phyloP scores from a whole-genome alignment of 2,797 vertebrate species.

The Sitta carolinensis region DNA sequence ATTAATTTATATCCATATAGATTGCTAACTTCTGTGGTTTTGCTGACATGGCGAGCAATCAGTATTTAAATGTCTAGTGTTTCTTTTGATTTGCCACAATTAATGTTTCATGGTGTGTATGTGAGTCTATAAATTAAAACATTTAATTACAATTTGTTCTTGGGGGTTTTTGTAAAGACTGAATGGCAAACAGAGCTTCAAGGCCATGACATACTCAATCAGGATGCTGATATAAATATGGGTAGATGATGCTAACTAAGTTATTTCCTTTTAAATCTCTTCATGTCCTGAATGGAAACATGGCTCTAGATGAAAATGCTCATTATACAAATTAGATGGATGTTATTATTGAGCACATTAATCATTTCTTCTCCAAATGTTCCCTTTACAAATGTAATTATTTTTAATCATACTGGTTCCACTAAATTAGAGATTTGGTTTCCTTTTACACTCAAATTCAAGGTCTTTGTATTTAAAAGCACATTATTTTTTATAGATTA shows the following conservation, averaged over 20 bases:
- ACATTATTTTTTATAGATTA: slow-evolving; percentile 36
- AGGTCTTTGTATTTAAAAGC: slow-evolving; percentile 37
- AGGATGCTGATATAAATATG: neutral
- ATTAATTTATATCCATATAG: slow-evolving; percentile 34
- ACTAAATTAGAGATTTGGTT: slow-evolving; percentile 55
- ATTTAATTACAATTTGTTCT: slow-evolving; percentile 63
- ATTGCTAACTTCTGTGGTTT: slow-evolving; percentile 30
- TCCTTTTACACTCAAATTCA: slow-evolving; percentile 30
- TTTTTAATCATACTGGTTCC: slow-evolving; percentile 62
- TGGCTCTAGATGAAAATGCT: slow-evolving; percentile 61
- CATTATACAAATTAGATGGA: slow-evolving; percentile 64
- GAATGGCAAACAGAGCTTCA: slow-evolving; percentile 8
- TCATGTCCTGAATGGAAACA: slow-evolving; percentile 53
- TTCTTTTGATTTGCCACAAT: slow-evolving; percentile 73
- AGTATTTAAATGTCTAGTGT: slow-evolving; percentile 77
- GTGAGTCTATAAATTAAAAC: slow-evolving; percentile 78
- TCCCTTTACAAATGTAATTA: slow-evolving; percentile 58
- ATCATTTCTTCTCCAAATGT: slow-evolving; percentile 51
- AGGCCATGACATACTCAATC: neutral
- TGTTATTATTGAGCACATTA: slow-evolving; percentile 59
- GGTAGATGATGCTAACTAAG: slow-evolving; percentile 4
- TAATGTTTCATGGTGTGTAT: slow-evolving; percentile 82
- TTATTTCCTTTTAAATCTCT: slow-evolving; percentile 59
- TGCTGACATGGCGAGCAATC: slow-evolving; percentile 70
- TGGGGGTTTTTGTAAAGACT: neutral